Conservation (phyloP, 1,140 invertebrate species). For the Ceratina japonica region DNA sequence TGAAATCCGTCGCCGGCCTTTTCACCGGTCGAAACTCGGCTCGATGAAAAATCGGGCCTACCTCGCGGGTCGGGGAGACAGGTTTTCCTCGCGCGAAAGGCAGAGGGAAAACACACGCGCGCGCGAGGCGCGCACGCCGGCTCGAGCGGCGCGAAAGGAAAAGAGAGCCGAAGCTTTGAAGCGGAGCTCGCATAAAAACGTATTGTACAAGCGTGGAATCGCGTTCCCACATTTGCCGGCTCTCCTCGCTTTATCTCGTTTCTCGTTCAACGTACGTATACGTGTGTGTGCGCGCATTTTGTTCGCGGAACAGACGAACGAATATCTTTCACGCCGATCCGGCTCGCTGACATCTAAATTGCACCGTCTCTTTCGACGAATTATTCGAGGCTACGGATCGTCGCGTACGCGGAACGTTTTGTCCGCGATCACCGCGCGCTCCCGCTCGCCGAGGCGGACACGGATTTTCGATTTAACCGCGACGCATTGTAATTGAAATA, state of each 20-base stretch:
- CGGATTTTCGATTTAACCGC: conserved; percentile 9
- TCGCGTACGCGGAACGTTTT: background rate
- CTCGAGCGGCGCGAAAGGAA: conserved; percentile 3
- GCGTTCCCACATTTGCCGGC: no score
- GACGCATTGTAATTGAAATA: no score
- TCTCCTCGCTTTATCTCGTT: background rate
- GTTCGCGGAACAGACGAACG: background rate
- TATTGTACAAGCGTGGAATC: no score
- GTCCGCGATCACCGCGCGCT: background rate
- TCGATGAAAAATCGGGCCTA: conserved; percentile 19
- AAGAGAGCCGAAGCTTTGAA: conserved; percentile 4
- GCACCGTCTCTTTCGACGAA: background rate
- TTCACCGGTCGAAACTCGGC: background rate
- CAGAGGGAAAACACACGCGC: background rate
- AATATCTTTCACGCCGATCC: conserved; percentile 14
- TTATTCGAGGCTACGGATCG: background rate
- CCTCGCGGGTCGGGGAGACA: background rate
- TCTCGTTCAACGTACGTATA: no score
- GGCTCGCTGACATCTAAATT: background rate
- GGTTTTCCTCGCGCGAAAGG: no score
- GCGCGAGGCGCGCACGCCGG: background rate
- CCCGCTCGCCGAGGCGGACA: background rate
- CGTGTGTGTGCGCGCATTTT: no score
- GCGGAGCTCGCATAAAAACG: background rate
- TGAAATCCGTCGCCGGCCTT: conserved; percentile 6